Evolutionary conservation across 1,140 invertebrate species (phyloP).

Genomic region (Anoplophora glabripennis): DNA sequence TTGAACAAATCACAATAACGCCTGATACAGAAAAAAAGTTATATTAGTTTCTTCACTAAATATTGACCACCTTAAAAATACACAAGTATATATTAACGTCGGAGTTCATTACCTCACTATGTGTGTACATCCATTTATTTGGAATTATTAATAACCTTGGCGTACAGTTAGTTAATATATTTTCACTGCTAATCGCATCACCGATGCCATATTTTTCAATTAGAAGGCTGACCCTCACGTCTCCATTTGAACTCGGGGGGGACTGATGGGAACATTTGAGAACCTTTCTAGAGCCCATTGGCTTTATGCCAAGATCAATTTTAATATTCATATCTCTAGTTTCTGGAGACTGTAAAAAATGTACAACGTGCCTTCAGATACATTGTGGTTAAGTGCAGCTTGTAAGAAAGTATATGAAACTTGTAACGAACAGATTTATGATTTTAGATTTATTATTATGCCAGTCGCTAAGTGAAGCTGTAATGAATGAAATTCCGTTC

Average conservation of each 20-base stretch:
- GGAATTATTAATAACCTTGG: slow-evolving; percentile 22
- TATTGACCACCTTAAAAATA: too few species aligned
- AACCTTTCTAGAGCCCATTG: neutral
- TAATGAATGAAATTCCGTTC: too few species aligned
- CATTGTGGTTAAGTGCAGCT: too few species aligned
- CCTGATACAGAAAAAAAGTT: too few species aligned
- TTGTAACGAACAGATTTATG: too few species aligned
- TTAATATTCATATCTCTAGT: slow-evolving; percentile 1
- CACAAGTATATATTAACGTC: slow-evolving; percentile 12
- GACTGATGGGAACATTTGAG: slow-evolving; percentile 14
- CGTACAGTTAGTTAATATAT: slow-evolving; percentile 32
- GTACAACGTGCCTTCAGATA: too few species aligned
- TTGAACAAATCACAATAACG: too few species aligned
- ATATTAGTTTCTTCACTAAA: too few species aligned
- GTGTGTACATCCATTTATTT: slow-evolving; percentile 12
- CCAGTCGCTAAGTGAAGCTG: too few species aligned
- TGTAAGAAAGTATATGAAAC: too few species aligned
- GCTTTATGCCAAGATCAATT: neutral
- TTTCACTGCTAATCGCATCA: slow-evolving; percentile 29
- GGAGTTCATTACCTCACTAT: slow-evolving; percentile 17
- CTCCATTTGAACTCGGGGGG: slow-evolving; percentile 17
- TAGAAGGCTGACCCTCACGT: slow-evolving; percentile 28
- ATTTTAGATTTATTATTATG: too few species aligned
- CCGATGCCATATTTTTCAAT: slow-evolving; percentile 30
- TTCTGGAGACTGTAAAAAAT: too few species aligned